These are phyloP conservation scores for Ditula angustiorana DNA, from an alignment of 2,888 invertebrate species.

Conservation along the genomic window DNA sequence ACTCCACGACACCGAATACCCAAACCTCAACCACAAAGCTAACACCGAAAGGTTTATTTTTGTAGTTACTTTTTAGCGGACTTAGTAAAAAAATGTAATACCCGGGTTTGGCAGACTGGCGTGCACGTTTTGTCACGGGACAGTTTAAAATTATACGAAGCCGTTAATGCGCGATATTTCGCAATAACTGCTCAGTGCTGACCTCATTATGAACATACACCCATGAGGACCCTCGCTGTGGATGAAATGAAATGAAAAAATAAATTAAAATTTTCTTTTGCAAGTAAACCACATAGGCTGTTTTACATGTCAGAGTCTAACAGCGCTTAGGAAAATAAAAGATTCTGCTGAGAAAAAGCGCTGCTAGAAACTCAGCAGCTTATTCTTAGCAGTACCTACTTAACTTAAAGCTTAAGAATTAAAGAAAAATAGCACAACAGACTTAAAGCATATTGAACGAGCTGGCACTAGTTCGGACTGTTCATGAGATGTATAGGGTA, in stretches of 20 bases:
- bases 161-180: slow-evolving; percentile 29
- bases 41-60: not conserved
- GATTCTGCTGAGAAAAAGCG: too few species aligned
- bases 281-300: too few species aligned
- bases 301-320: too few species aligned
- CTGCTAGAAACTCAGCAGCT: too few species aligned
- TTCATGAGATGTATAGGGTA: too few species aligned
- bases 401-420: too few species aligned
- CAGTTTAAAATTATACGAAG: slow-evolving; percentile 22
- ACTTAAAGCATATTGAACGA: too few species aligned
- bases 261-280: not conserved
- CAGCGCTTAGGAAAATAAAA: too few species aligned
- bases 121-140: slow-evolving; percentile 22
- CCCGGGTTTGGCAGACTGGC: not conserved
- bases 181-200: slow-evolving; percentile 2
- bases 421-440: too few species aligned
- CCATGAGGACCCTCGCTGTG: not conserved
- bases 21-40: not conserved
- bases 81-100: not conserved
- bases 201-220: slow-evolving; percentile 11
- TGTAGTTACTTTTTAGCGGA: not conserved
- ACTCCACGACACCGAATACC: not conserved
- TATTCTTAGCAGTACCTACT: too few species aligned
- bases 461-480: too few species aligned
- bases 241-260: not conserved